Conservation (phyloP, 2,888 invertebrate genomes). For the Limnephilus rhombicus region DNA sequence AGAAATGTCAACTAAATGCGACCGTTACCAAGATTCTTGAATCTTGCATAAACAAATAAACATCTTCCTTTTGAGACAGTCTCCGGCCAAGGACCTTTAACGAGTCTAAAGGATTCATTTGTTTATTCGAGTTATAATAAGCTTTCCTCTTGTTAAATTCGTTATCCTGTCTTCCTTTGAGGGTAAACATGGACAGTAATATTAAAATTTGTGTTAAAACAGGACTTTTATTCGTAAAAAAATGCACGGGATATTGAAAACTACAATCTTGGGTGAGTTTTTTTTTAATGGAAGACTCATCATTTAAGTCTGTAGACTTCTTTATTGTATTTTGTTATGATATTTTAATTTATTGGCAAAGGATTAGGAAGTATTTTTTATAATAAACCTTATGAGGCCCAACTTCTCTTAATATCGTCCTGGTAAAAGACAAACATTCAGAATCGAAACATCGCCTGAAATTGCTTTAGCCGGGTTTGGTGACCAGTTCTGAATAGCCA, state of each 20-base stretch:
- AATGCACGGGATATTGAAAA: neutral
- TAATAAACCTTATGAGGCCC: too few relatives aligned
- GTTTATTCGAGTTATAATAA: neutral
- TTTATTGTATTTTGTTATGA: too few relatives aligned
- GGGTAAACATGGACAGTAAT: neutral
- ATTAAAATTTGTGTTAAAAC: neutral
- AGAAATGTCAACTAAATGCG: neutral
- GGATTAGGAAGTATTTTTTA: too few relatives aligned
- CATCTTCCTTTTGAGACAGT: neutral
- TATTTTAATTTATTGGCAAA: too few relatives aligned
- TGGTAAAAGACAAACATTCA: too few relatives aligned
- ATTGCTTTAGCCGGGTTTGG: too few relatives aligned
- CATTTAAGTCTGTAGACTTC: too few relatives aligned
- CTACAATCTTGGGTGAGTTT: too few relatives aligned
- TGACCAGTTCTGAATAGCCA: too few relatives aligned
- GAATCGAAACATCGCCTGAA: too few relatives aligned
- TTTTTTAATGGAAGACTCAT: too few relatives aligned
- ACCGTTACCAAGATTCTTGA: neutral
- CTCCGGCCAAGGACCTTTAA: neutral
- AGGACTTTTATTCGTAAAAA: neutral
- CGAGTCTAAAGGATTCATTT: neutral
- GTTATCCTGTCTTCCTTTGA: neutral
- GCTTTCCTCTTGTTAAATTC: neutral
- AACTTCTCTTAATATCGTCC: too few relatives aligned
- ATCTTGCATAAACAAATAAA: neutral